Conservation (phyloP, 2,888 invertebrate species). For the Cheilosia variabilis region DNA sequence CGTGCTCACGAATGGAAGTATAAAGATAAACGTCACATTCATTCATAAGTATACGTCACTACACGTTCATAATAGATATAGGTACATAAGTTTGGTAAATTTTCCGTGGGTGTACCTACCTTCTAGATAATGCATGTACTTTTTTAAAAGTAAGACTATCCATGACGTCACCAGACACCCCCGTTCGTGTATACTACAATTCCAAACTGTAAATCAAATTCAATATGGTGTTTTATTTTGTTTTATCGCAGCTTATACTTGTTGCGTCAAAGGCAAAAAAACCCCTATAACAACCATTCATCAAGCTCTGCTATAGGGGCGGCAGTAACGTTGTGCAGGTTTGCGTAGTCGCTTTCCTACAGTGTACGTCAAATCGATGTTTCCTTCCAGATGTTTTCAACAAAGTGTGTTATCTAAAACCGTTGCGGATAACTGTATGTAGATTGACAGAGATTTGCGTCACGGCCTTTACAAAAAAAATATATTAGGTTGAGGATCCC, state of each 20-base stretch:
- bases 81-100: not conserved
- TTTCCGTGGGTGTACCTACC: not conserved
- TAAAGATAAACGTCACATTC: constrained; percentile 30
- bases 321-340: not conserved
- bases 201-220: constrained; percentile 2
- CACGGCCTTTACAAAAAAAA: constrained; percentile 4
- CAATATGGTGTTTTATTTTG: constrained; percentile 25
- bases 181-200: not conserved
- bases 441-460: constrained; percentile 19
- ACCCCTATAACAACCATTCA: constrained; percentile 44
- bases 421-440: not conserved
- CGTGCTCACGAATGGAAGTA: constrained; percentile 27
- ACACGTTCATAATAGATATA: not conserved
- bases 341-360: not conserved
- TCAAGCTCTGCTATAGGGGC: constrained; percentile 35
- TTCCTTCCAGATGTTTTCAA: constrained; percentile 61
- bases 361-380: constrained; percentile 45
- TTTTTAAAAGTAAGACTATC: not conserved
- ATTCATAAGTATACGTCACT: constrained; percentile 26
- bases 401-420: constrained; percentile 21
- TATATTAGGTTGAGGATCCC: not conserved
- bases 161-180: constrained; percentile 9
- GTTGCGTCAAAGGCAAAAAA: constrained; percentile 53
- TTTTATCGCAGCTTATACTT: constrained; percentile 24
- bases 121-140: not conserved